phyloP scores from a whole-genome alignment of 2,113 vertebrate species.

The Corapipo altera region DNA sequence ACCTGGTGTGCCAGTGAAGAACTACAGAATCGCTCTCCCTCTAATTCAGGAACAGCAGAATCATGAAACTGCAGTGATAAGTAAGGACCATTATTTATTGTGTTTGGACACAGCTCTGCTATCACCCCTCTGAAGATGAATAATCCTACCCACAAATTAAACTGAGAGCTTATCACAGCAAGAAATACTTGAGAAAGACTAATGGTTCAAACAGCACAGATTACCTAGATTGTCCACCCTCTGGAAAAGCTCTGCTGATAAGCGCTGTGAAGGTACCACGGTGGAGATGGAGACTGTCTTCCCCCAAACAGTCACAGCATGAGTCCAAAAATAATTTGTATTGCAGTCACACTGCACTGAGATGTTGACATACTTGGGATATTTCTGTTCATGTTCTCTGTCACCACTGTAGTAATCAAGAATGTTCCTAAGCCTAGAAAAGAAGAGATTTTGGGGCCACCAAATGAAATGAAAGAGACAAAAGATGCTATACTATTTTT shows the following conservation, averaged over 20 bases:
- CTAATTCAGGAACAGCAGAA: not conserved
- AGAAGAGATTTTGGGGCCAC: not conserved
- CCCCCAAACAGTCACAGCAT: not conserved
- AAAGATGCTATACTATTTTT: not conserved
- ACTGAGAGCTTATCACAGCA: not conserved
- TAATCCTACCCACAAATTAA: not conserved
- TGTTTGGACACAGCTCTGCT: not conserved
- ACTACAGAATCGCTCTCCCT: accelerated
- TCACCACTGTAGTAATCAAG: not conserved
- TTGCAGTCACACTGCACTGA: not conserved
- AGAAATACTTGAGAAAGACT: not conserved
- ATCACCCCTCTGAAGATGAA: not conserved
- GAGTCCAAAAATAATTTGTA: not conserved
- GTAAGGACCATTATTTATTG: not conserved
- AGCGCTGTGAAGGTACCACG: not conserved
- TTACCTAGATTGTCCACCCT: not conserved
- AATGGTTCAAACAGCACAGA: not conserved
- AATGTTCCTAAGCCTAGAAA: not conserved
- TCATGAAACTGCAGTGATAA: not conserved
- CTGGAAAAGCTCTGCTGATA: not conserved
- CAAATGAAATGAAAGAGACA: not conserved
- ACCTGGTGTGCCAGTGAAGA: not conserved
- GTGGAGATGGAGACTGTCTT: not conserved
- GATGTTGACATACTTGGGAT: not conserved
- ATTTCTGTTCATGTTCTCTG: not conserved